These are phyloP conservation scores for Orientallactaga sibirica DNA, from an alignment of 2,797 vertebrate species.

Conservation along the genomic window DNA sequence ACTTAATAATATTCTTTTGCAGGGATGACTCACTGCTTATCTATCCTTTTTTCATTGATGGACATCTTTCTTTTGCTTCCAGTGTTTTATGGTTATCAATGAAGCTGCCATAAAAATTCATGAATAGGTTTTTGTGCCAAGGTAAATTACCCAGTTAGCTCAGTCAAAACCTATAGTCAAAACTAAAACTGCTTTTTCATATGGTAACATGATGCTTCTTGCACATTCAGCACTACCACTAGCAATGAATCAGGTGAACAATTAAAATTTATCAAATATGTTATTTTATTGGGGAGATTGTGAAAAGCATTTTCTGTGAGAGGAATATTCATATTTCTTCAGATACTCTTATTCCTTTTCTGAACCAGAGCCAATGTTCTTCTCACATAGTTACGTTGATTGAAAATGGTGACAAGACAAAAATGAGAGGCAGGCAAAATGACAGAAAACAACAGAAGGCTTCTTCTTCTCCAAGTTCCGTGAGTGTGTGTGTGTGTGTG, in stretches of 20 bases:
- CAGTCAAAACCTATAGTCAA: background rate
- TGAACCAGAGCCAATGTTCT: slow-evolving; percentile 57
- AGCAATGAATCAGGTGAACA: background rate
- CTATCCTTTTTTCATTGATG: background rate
- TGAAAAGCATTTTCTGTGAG: background rate
- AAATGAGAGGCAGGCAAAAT: slow-evolving; percentile 48
- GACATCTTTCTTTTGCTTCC: background rate
- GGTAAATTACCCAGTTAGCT: background rate
- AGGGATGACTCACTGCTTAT: background rate
- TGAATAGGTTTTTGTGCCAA: background rate
- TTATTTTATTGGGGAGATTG: background rate
- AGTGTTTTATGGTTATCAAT: background rate
- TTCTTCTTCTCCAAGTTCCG: background rate
- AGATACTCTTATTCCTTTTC: slow-evolving; percentile 45
- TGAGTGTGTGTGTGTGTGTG: background rate
- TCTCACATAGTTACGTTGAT: slow-evolving; percentile 20
- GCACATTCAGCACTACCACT: background rate
- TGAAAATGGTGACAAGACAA: slow-evolving; percentile 60
- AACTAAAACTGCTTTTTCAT: background rate
- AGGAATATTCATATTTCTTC: background rate
- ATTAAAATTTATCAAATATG: background rate
- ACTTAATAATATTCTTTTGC: too few relatives aligned
- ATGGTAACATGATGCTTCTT: too few relatives aligned
- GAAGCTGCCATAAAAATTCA: background rate
- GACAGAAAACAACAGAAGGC: slow-evolving; percentile 49